Percentiles rank a stretch among this genome's conserved stretches.
phyloP scores from a whole-genome alignment of 1,140 invertebrate species.

The Chrysoperla carnea region DNA sequence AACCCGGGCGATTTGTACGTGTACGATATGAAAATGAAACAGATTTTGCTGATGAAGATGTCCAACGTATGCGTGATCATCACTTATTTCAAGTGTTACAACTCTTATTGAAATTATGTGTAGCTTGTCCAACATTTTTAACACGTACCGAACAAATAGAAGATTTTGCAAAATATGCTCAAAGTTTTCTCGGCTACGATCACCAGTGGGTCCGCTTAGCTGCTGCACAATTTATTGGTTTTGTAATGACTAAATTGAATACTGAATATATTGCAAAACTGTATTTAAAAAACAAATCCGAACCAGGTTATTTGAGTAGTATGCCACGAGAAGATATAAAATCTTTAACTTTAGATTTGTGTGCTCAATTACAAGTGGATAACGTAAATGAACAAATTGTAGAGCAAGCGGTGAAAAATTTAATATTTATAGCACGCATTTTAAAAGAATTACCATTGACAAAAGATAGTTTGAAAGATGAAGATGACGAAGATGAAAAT shows the following conservation, averaged over 20 bases:
- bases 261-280: constrained; percentile 33
- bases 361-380: constrained; percentile 49
- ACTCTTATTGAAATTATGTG: constrained; percentile 39
- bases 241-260: constrained; percentile 44
- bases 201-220: constrained; percentile 60
- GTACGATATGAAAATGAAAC: constrained; percentile 10
- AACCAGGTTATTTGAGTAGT: constrained; percentile 37
- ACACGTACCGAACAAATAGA: constrained; percentile 16
- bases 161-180: constrained; percentile 26
- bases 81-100: constrained; percentile 52
- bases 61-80: constrained; percentile 38
- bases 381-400: constrained; percentile 35
- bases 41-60: constrained; percentile 18
- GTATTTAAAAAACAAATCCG: constrained; percentile 21
- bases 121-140: constrained; percentile 30
- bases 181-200: constrained; percentile 34
- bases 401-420: constrained; percentile 52
- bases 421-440: constrained; percentile 48
- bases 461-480: constrained; percentile 13
- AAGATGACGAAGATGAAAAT: constrained; percentile 16
- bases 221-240: constrained; percentile 53
- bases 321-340: constrained; percentile 38
- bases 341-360: constrained; percentile 50
- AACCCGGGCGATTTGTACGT: constrained; percentile 20
- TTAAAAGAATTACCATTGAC: constrained; percentile 27